phyloP scores from a whole-genome alignment of 2,888 invertebrate genomes.

The Axea sp. region DNA sequence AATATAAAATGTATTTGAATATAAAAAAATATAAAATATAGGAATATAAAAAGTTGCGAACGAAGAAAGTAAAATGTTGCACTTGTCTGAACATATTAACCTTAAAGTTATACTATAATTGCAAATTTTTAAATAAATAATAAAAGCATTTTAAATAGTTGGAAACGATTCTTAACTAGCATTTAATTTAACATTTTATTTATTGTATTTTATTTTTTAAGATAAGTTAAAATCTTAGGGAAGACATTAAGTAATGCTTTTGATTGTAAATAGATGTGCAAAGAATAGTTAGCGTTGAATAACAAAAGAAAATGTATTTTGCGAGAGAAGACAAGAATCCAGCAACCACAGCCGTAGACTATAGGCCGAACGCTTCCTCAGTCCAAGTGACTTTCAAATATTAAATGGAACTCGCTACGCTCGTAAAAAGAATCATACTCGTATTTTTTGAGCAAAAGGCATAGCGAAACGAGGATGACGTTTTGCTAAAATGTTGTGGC shows the following conservation, averaged over 20 bases:
- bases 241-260: constrained; percentile 14
- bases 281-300: constrained; percentile 45
- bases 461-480: constrained; percentile 63
- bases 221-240: no score
- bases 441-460: constrained; percentile 63
- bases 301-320: constrained; percentile 48
- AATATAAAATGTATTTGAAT: no score
- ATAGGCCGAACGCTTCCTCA: constrained; percentile 70
- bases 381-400: constrained; percentile 77
- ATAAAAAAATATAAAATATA: no score
- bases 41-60: no score
- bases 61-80: no score
- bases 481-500: constrained; percentile 46
- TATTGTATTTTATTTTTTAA: no score
- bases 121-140: no score
- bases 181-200: no score
- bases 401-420: constrained; percentile 76
- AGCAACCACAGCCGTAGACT: constrained; percentile 75
- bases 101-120: no score
- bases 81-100: no score
- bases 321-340: constrained; percentile 53
- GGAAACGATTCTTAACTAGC: no score
- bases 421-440: constrained; percentile 74
- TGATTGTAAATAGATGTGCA: constrained; percentile 47
- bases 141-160: no score